phyloP scores from a whole-genome alignment of 2,797 vertebrate genomes.

The Percopsis omiscomaycus region DNA sequence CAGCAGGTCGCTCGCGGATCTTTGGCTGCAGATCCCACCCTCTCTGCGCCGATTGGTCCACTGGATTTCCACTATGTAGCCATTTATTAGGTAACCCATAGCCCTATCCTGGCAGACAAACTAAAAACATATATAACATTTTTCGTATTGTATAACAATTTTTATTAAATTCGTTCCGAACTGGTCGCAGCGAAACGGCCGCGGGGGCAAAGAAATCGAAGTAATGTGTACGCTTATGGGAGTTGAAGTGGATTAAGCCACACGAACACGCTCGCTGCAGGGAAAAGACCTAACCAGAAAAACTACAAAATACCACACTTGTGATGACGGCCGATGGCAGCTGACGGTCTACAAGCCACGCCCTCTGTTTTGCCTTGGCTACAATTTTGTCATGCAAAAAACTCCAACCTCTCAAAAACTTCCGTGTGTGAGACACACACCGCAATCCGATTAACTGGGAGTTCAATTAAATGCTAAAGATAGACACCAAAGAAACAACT shows the following conservation, averaged over 20 bases:
- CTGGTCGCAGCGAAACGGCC: not conserved
- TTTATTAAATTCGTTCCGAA: too few species aligned
- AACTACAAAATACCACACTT: slow-evolving; percentile 53
- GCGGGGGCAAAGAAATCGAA: not conserved
- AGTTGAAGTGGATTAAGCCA: slow-evolving; percentile 50
- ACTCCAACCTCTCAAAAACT: slow-evolving; percentile 26
- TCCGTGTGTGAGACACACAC: slow-evolving; percentile 51
- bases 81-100: not conserved
- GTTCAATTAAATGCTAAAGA: not conserved
- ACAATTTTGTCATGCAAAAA: slow-evolving; percentile 41
- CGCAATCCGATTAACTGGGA: slow-evolving; percentile 23
- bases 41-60: slow-evolving; percentile 52
- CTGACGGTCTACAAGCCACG: slow-evolving; percentile 18
- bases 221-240: slow-evolving; percentile 28
- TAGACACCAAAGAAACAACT: not conserved
- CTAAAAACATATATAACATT: not conserved
- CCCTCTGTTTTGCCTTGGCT: slow-evolving; percentile 23
- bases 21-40: slow-evolving; percentile 64
- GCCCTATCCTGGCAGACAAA: too few species aligned
- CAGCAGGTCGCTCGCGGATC: slow-evolving; percentile 58
- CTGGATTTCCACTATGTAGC: not conserved
- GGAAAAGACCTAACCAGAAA: slow-evolving; percentile 12
- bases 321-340: slow-evolving; percentile 1
- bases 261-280: not conserved
- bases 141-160: too few species aligned